Evolutionary conservation across 2,113 vertebrate species (phyloP), one percentile per base, ranked within the genome.

Genomic region (Brachionichthys hirsutus): DNA sequence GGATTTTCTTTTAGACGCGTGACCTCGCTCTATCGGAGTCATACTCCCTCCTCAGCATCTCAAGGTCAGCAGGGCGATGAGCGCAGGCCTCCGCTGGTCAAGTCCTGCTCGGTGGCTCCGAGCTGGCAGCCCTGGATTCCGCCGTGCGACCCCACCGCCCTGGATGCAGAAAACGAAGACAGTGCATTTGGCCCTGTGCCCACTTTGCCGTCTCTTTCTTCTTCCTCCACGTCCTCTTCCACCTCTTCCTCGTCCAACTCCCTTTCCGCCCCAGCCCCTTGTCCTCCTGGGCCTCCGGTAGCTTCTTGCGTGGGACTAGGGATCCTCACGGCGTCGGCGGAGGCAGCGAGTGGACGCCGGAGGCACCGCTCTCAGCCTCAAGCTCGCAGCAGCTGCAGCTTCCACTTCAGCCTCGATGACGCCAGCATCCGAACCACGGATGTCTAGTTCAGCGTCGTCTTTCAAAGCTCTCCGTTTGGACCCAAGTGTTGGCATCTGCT

Each of bases 101-200:
- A 93, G 67, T 91, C 90, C 16, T 81, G 80, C 75, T 92, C 92
- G 1, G 87, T 89, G 57, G 85, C 85, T 0, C 87, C 91, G 1
- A 88, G 91, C 17, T 93, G 92, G 92, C 92, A 93, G 81, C 92
- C 92, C 6, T 93, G 92, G 92, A 91, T 88, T 3, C 91, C 89
- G 0, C 41, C 48, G 1, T 50, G 83, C 3, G 82, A 81, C 38
- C 47, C 68, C 7, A 60, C 67, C 52, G 44, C 70, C 57, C 7
- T 70, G 48, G 67, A 75, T 9, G 68, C 38, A 9, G 87, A 85
- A 34, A 85, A 84, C 3, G 71, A 73, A 6, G 89, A 90, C 12
- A 58, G 79, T 11, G n/a, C 68, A 0, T 91, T 90, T 63, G 81
- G 68, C 81, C 70, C 86, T 3, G 57, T 86, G 46, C 79, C 86